phyloP scores from a whole-genome alignment of 2,888 invertebrate species.

The Dicroscelio sp. region DNA sequence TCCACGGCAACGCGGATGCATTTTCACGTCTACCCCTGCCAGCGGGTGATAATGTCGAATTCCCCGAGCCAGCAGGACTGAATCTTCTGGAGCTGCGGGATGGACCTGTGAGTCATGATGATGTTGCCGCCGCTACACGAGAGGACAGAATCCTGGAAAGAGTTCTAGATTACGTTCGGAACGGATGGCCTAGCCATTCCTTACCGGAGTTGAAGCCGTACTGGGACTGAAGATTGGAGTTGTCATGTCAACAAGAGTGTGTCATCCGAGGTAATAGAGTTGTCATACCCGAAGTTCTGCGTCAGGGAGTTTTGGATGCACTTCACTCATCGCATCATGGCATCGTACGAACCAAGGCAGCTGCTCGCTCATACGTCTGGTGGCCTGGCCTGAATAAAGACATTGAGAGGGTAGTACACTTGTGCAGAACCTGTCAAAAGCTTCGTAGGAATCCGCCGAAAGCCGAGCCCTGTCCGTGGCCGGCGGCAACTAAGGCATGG shows the following conservation, averaged over 20 bases:
- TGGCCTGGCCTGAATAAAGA: conserved; percentile 44
- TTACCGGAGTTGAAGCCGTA: background rate
- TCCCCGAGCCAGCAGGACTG: conserved; percentile 22
- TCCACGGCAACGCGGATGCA: conserved; percentile 32
- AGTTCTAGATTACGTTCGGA: background rate
- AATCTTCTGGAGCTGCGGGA: conserved; percentile 5
- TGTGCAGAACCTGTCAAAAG: conserved; percentile 8
- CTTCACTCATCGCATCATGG: conserved; percentile 40
- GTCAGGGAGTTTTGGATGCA: conserved; percentile 17
- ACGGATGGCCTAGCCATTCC: background rate
- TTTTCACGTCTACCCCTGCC: conserved; percentile 88
- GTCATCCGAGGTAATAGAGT: conserved; percentile 41
- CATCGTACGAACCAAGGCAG: conserved; percentile 24
- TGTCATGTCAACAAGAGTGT: conserved; percentile 32
- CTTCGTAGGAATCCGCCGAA: background rate
- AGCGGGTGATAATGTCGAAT: background rate
- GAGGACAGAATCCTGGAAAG: background rate
- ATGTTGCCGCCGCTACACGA: background rate
- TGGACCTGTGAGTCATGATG: background rate
- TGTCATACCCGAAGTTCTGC: conserved; percentile 11
- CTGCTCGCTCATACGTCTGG: conserved; percentile 32
- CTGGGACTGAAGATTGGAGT: background rate
- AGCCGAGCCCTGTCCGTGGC: conserved; percentile 37
- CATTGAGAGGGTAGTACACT: conserved; percentile 10
- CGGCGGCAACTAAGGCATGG: conserved; percentile 29